Conservation (phyloP, 2,888 invertebrate genomes). For the Melieria crassipennis region DNA sequence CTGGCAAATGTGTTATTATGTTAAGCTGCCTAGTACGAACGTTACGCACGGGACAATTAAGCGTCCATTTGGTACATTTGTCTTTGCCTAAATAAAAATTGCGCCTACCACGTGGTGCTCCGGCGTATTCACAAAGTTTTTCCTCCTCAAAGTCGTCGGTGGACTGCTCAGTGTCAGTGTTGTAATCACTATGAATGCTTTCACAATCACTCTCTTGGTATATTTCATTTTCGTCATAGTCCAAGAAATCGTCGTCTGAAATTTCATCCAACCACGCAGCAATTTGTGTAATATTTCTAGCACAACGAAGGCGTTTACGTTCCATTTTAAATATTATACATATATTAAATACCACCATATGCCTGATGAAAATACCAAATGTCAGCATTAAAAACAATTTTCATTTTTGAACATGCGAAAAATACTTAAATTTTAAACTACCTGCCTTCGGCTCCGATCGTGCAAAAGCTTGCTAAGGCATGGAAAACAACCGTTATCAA, state of each 20-base stretch:
- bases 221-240: no score
- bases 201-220: no score
- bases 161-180: no score
- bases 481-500: no score
- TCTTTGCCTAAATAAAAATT: slow-evolving; percentile 6
- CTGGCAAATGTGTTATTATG: slow-evolving; percentile 4
- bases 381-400: slow-evolving; percentile 12
- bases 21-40: no score
- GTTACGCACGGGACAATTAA: no score
- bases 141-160: background rate
- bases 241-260: background rate
- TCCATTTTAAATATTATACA: background rate
- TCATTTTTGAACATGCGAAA: slow-evolving; percentile 2
- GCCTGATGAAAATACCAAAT: slow-evolving; percentile 8
- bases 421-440: background rate
- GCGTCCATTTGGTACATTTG: background rate
- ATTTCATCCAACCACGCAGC: slow-evolving; percentile 14
- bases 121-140: slow-evolving; percentile 3
- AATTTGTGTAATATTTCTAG: background rate
- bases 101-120: slow-evolving; percentile 5
- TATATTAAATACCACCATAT: background rate
- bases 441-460: no score
- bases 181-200: no score
- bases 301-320: slow-evolving; percentile 12
- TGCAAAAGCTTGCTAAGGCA: no score